Conservation (phyloP, 2,888 invertebrate genomes). For the Pteria penguin region DNA sequence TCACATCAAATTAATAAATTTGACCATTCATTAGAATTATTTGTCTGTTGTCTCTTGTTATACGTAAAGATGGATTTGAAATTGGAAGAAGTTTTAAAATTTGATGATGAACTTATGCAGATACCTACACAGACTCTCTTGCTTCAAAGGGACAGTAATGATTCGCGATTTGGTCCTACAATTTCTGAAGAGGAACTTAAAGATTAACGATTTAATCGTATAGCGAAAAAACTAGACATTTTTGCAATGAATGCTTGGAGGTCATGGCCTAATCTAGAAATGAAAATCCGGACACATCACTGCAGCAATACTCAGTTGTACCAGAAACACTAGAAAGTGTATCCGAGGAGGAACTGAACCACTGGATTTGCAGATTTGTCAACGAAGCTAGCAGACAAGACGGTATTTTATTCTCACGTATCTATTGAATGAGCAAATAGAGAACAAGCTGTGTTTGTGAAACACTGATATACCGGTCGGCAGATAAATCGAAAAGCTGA, state of each 20-base stretch:
- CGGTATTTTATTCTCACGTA: neutral
- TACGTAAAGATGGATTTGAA: neutral
- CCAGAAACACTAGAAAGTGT: neutral
- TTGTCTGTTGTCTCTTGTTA: neutral
- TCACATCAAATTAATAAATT: neutral
- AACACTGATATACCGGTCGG: no score
- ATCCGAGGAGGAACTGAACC: neutral
- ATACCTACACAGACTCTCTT: neutral
- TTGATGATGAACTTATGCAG: neutral
- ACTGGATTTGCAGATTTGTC: neutral
- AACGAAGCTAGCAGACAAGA: neutral
- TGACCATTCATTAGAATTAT: neutral
- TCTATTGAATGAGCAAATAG: neutral
- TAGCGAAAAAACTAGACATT: neutral
- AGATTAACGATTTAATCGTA: neutral
- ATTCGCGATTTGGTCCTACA: neutral
- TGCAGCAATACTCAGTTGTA: neutral
- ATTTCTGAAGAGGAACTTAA: neutral
- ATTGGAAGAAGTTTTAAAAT: neutral
- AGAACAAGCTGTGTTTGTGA: no score
- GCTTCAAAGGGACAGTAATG: neutral
- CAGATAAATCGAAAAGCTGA: no score
- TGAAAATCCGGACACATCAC: neutral
- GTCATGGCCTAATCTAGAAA: neutral
- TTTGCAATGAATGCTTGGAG: neutral